Percentiles rank a stretch among this genome's conserved stretches.
phyloP scores from a whole-genome alignment of 2,113 vertebrate species.

The Malaclemys terrapin region DNA sequence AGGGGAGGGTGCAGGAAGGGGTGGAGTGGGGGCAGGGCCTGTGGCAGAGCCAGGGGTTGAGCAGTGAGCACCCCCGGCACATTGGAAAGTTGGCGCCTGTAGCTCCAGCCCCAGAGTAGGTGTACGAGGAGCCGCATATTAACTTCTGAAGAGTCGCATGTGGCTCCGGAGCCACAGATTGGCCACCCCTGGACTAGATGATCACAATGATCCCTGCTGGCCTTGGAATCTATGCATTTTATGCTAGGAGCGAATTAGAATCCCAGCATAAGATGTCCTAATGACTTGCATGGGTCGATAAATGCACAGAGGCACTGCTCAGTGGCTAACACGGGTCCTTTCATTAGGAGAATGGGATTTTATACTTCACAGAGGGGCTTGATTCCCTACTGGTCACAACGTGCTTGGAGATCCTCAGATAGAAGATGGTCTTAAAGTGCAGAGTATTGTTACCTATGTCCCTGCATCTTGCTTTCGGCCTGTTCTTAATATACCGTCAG shows the following conservation, averaged over 20 bases:
- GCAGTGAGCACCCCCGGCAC: no score
- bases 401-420: neutral
- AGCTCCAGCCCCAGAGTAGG: no score
- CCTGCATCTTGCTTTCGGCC: neutral
- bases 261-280: neutral
- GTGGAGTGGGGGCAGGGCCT: no score
- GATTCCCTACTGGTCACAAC: neutral
- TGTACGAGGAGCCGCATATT: no score
- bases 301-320: neutral
- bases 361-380: neutral
- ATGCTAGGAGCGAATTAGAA: neutral
- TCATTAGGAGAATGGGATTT: constrained; percentile 19
- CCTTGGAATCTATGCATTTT: neutral
- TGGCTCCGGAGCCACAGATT: no score
- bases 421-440: neutral
- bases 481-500: neutral
- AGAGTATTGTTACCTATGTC: neutral
- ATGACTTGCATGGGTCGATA: constrained; percentile 16
- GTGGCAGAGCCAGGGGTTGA: no score
- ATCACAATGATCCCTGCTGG: no score
- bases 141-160: no score
- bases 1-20: no score
- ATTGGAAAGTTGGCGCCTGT: no score
- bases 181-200: no score
- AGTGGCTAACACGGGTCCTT: neutral